Conservation (phyloP, 2,113 vertebrate genomes). For the Acinonyx jubatus region DNA sequence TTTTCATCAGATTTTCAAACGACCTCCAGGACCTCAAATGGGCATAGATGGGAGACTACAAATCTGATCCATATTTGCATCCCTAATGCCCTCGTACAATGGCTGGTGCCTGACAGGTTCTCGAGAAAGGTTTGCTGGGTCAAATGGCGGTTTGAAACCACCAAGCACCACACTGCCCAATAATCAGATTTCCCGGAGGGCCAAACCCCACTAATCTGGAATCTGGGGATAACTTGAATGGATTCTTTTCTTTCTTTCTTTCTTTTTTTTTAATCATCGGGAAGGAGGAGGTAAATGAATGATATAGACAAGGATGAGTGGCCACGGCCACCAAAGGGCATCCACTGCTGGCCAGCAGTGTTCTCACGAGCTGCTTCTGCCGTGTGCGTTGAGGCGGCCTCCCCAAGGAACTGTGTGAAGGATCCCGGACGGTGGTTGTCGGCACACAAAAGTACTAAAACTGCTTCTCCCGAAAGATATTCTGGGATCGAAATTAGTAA, state of each 20-base stretch:
- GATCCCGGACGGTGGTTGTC: neutral
- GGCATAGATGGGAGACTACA: neutral
- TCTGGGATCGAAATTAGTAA: neutral
- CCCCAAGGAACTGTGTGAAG: neutral
- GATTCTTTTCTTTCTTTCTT: neutral
- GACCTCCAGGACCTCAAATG: neutral
- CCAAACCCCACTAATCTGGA: neutral
- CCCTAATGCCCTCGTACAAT: no score
- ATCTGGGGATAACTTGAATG: neutral
- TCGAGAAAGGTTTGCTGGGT: neutral
- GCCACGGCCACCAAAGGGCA: fast-evolving
- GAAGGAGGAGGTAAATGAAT: neutral
- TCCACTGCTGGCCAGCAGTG: neutral
- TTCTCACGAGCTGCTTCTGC: no score
- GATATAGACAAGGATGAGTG: neutral
- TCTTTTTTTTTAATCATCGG: neutral
- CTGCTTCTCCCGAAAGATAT: neutral
- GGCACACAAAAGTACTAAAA: neutral
- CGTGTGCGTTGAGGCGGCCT: no score
- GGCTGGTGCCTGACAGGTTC: fast-evolving
- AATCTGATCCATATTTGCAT: neutral
- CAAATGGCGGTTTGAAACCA: neutral
- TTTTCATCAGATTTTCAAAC: neutral
- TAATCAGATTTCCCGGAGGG: neutral
- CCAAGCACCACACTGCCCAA: neutral